Evolutionary conservation across 2,113 vertebrate species (phyloP).

Genomic region (Terrapene triunguis): DNA sequence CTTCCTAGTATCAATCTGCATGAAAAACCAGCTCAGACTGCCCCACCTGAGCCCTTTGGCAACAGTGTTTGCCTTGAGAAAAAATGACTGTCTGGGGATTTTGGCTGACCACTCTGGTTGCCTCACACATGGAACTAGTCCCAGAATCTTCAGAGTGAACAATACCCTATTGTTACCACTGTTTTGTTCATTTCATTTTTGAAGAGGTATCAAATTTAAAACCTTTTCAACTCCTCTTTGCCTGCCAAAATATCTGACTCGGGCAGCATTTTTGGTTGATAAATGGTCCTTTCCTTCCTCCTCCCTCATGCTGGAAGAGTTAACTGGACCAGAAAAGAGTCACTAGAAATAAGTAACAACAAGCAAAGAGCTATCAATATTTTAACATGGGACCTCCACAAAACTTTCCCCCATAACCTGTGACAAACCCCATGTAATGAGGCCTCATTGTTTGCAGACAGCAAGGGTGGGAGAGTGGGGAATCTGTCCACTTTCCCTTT

Average conservation of each 20-base stretch:
- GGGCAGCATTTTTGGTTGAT: neutral
- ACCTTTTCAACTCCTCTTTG: neutral
- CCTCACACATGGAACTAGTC: neutral
- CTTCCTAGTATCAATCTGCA: neutral
- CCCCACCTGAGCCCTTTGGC: neutral
- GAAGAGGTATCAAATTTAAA: neutral
- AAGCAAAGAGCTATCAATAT: neutral
- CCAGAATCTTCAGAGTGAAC: neutral
- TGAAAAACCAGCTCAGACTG: neutral
- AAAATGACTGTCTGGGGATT: neutral
- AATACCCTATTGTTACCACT: constrained; percentile 3
- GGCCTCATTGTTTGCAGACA: neutral
- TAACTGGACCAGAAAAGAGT: neutral
- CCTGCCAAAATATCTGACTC: neutral
- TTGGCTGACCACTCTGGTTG: neutral
- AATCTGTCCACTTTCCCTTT: constrained; percentile 41
- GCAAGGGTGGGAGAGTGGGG: constrained; percentile 55
- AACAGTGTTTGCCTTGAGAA: neutral
- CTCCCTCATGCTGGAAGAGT: neutral
- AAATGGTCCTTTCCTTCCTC: neutral
- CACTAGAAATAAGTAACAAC: neutral
- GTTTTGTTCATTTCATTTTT: neutral
- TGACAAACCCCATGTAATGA: neutral
- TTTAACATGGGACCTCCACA: neutral
- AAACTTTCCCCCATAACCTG: neutral